Evolutionary conservation across 2,113 vertebrate species (phyloP).

Genomic region (Tupaia tana): DNA sequence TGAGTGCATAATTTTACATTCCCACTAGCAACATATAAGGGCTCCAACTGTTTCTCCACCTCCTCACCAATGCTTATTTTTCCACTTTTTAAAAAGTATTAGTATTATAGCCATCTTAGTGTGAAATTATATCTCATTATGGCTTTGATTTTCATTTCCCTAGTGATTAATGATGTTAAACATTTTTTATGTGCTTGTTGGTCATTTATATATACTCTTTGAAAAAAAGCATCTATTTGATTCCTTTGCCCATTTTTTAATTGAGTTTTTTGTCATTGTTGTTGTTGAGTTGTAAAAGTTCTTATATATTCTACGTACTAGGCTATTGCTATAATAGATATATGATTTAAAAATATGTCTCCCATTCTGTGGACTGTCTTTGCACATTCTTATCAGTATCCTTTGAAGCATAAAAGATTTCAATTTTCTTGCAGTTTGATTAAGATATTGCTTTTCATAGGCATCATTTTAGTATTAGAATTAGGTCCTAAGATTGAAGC

Average conservation of each 20-base stretch:
- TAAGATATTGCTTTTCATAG: background rate
- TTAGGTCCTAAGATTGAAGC: background rate
- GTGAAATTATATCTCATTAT: background rate
- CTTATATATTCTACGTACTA: background rate
- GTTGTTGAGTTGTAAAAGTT: constrained; percentile 7
- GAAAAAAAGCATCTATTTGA: too few relatives aligned
- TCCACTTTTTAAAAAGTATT: background rate
- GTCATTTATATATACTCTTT: too few relatives aligned
- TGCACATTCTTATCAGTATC: background rate
- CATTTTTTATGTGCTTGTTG: too few relatives aligned
- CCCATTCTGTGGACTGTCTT: background rate
- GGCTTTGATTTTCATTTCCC: too few relatives aligned
- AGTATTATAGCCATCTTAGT: background rate
- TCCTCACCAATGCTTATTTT: background rate
- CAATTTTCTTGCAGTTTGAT: background rate
- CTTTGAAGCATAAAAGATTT: constrained; percentile 32
- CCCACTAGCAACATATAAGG: background rate
- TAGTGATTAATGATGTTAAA: too few relatives aligned
- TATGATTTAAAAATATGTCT: background rate
- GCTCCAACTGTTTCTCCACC: background rate
- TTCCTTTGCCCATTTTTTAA: background rate
- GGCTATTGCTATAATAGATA: background rate
- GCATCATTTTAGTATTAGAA: background rate
- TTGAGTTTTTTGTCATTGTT: background rate
- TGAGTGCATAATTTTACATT: background rate